phyloP scores from a whole-genome alignment of 1,140 invertebrate species.

The Acromyrmex heyeri region DNA sequence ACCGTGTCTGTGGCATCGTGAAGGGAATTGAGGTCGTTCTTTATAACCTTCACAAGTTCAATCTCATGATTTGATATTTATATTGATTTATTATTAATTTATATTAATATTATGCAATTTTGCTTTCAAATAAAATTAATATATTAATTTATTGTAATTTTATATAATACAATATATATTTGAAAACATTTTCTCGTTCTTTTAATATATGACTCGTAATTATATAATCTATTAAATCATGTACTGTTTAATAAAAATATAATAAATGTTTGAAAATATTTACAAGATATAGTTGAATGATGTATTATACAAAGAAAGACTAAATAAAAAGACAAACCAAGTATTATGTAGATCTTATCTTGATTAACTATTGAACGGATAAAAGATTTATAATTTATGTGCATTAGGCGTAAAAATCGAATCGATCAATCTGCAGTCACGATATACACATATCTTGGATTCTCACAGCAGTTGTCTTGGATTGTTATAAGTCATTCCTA shows the following conservation, averaged over 20 bases:
- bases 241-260: not conserved
- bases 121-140: not conserved
- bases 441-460: constrained; percentile 34
- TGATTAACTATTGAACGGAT: constrained; percentile 10
- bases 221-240: not conserved
- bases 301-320: not conserved
- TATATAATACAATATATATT: not conserved
- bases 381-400: constrained; percentile 48
- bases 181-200: not conserved
- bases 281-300: not conserved
- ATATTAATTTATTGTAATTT: not conserved
- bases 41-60: not conserved
- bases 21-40: constrained; percentile 21
- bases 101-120: not conserved
- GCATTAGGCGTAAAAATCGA: constrained; percentile 20
- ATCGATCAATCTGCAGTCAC: constrained; percentile 26
- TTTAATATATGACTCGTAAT: not conserved
- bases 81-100: not conserved
- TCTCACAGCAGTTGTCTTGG: constrained; percentile 28
- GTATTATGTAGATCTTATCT: constrained; percentile 26
- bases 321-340: not conserved
- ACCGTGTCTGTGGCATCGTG: not conserved
- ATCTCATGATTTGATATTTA: not conserved
- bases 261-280: not conserved
- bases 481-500: constrained; percentile 50